Evolutionary conservation across 92 coral and sea anemone species (phyloP), one percentile per base, ranked within the genome.

Genomic region (Zoanthus sansibaricus): DNA sequence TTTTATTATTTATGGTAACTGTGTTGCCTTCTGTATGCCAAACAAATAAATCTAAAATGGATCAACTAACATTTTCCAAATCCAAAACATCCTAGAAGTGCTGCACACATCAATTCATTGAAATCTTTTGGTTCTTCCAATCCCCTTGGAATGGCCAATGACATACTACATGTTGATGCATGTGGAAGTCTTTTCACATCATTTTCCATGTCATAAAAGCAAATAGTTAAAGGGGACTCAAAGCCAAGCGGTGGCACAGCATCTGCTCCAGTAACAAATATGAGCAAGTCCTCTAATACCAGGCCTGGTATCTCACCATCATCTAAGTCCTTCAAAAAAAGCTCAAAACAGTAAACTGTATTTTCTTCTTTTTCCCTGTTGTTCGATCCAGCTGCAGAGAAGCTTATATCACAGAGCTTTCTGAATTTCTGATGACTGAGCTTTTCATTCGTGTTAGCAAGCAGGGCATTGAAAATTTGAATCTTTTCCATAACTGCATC

Each of bases 191-290:
- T 74, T 74, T 74, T 74, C 78, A 74, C 58, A 74, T 74, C 78
- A 74, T 74, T 74, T 74, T 74, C 78, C 78, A 45, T 74, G 78
- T 74, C 78, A 74, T 45, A 74, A 74, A 74, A 74, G 78, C 78
- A 15, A 74, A 74, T 74, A 74, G 58, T 45, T 74, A 74, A 74
- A 74, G 78, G 14, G 66, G 80, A 76, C 67, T 51, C 66, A 51
- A 76, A 76, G 80, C 80, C 80, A 76, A 18, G 64, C 51, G 67
- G 80, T 76, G 37, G 67, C 66, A 76, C 80, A 52, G 80, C 67
- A 76, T 76, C 80, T 76, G 67, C 80, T 76, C 80, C 80, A 76
- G 66, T 76, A 51, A 76, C 67, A 76, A 76, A 76, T 76, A 76
- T 76, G 67, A 76, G 80, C 80, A 76, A 52, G 66, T 17, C 80